Evolutionary conservation across 2,888 invertebrate species (phyloP), one percentile per base, ranked within the genome.

Genomic region (Acronicta aceris): DNA sequence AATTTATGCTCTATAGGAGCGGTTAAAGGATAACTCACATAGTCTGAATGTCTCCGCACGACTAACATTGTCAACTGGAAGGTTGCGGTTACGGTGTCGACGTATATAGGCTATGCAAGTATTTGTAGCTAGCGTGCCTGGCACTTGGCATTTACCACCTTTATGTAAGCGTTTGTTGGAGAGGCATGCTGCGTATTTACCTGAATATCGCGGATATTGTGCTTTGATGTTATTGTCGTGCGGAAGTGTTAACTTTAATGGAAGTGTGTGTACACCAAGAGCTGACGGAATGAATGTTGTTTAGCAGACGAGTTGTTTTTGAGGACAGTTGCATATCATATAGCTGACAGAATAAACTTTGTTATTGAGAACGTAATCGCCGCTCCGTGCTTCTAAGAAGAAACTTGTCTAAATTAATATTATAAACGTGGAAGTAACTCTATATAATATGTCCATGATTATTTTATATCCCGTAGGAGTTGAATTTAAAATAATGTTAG

Each of bases 11-110:
- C 81, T 83, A 83, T 82, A 82, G 76, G 69, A 65, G 85, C 76
- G 85, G 87, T 82, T 83, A 77, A 78, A 81, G 83, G 84, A 89
- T 89, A 82, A 81, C 81, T 86, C 84, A 84, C 87, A 90, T 90
- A 86, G 85, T 86, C 86, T 83, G 83, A 88, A 89, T 88, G 86
- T 88, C 82, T 78, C 74, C 76, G 73, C 79, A 81, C 83, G 82
- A 79, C 82, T 84, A 84, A 85, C 86, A 84, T 86, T 88, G 88
- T 86, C 89, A 85, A 82, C 81, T 76, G 41, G 71, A 65, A 76
- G 78, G 80, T 73, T 87, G 89, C 74, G 89, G 89, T 84, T 74
- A 33, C 71, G 81, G 78, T 75, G 75, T 55, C 59, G 65, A 47
- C 63, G 73, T 69, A 83, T 82, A 85, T 82, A 79, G 78, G 81